phyloP scores from a whole-genome alignment of 2,113 vertebrate genomes.

The Hemiscyllium ocellatum region DNA sequence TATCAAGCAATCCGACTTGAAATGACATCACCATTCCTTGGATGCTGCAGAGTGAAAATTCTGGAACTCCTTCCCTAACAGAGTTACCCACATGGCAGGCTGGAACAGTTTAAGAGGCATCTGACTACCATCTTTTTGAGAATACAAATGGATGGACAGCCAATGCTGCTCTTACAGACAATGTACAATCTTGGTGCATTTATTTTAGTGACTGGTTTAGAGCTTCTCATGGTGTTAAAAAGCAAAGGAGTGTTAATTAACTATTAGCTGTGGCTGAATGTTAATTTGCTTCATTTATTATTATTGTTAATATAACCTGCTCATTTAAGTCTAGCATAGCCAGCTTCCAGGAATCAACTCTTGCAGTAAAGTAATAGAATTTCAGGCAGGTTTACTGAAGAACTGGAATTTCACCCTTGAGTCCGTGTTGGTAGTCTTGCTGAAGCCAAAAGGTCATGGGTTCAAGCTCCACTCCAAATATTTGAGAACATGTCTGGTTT shows the following conservation, averaged over 20 bases:
- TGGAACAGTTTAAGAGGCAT: too few species aligned
- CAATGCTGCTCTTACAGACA: too few species aligned
- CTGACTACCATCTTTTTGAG: too few species aligned
- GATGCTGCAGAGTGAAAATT: background rate
- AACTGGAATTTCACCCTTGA: background rate
- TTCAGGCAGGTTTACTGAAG: background rate
- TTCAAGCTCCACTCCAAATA: background rate
- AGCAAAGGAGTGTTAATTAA: background rate
- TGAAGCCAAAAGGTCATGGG: background rate
- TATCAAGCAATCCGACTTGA: background rate
- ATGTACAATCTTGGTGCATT: too few species aligned
- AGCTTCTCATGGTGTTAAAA: background rate
- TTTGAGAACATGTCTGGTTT: background rate
- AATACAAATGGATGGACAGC: too few species aligned
- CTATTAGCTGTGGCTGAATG: background rate
- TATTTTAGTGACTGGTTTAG: background rate
- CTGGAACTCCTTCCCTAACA: background rate
- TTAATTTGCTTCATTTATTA: background rate
- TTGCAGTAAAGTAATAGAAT: background rate
- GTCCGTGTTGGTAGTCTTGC: background rate
- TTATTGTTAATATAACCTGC: too few species aligned
- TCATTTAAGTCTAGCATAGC: too few species aligned
- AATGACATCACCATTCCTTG: background rate
- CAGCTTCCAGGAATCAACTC: too few species aligned
- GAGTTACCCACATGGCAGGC: too few species aligned